Percentiles rank a stretch among this genome's conserved stretches.
Evolutionary conservation across 2,797 vertebrate species (phyloP).

Genomic region (Lacerta bilineata): DNA sequence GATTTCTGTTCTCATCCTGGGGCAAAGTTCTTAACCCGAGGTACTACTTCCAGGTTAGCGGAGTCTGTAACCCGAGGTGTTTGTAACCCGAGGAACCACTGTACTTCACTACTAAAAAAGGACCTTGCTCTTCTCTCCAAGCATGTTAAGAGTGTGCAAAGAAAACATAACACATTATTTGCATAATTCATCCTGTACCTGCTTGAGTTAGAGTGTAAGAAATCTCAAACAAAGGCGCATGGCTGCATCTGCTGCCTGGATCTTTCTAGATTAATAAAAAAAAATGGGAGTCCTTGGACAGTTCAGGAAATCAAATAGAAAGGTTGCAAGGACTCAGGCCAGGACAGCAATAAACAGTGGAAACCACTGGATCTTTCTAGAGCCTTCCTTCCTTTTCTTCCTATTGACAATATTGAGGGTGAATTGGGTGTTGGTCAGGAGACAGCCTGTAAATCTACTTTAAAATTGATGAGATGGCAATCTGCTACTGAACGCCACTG

Average conservation of each 20-base stretch:
- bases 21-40: too few species aligned
- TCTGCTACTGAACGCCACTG: not conserved
- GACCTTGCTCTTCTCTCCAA: not conserved
- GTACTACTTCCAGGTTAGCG: too few species aligned
- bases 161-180: not conserved
- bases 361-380: not conserved
- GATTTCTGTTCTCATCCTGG: too few species aligned
- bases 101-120: not conserved
- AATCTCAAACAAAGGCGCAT: not conserved
- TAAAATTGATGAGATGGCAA: constrained; percentile 20
- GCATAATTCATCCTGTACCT: not conserved
- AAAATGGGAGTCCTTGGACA: too few species aligned
- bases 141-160: not conserved
- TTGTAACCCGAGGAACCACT: too few species aligned
- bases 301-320: too few species aligned
- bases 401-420: not conserved
- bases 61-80: too few species aligned
- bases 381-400: not conserved
- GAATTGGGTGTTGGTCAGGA: not conserved
- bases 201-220: not conserved
- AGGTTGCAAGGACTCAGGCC: too few species aligned
- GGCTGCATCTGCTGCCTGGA: not conserved
- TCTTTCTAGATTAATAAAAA: not conserved
- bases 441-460: not conserved
- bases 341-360: too few species aligned